Evolutionary conservation across 1,140 invertebrate genomes (phyloP).

Genomic region (Teleopsis dalmanni): DNA sequence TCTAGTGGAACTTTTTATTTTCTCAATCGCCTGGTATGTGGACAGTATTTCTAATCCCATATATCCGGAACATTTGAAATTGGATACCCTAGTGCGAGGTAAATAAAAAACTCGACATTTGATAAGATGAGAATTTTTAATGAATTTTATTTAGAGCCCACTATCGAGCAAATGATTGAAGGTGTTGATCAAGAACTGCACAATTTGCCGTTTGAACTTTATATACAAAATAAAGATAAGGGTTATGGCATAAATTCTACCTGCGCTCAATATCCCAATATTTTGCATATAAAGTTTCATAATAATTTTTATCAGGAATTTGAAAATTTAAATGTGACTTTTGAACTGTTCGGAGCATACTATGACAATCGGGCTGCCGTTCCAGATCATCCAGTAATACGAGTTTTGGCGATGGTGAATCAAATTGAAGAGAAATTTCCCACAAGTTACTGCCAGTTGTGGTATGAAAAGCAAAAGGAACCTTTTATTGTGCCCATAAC

Average conservation of each 20-base stretch:
- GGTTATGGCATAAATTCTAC: conserved; percentile 7
- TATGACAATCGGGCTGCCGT: conserved; percentile 68
- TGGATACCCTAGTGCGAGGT: too few relatives aligned
- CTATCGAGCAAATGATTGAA: too few relatives aligned
- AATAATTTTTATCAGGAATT: conserved; percentile 81
- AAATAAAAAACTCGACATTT: too few relatives aligned
- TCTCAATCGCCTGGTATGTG: too few relatives aligned
- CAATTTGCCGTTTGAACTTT: conserved; percentile 27
- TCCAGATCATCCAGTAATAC: conserved; percentile 58
- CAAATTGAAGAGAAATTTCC: too few relatives aligned
- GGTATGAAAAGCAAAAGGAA: conserved; percentile 71
- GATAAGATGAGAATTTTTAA: too few relatives aligned
- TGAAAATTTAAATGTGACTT: conserved; percentile 66
- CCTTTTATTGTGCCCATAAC: conserved; percentile 63
- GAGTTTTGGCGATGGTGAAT: conserved; percentile 81
- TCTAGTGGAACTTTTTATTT: too few relatives aligned
- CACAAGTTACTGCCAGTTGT: conserved; percentile 73
- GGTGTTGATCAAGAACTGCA: conserved; percentile 26
- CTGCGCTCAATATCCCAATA: conserved; percentile 67
- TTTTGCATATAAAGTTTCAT: conserved; percentile 78
- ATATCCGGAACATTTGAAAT: too few relatives aligned
- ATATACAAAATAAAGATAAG: conserved; percentile 17
- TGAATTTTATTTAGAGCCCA: too few relatives aligned
- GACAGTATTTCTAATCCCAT: too few relatives aligned
- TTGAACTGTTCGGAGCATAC: conserved; percentile 80